Evolutionary conservation across 2,797 vertebrate species (phyloP).

Genomic region (Falco columbarius): DNA sequence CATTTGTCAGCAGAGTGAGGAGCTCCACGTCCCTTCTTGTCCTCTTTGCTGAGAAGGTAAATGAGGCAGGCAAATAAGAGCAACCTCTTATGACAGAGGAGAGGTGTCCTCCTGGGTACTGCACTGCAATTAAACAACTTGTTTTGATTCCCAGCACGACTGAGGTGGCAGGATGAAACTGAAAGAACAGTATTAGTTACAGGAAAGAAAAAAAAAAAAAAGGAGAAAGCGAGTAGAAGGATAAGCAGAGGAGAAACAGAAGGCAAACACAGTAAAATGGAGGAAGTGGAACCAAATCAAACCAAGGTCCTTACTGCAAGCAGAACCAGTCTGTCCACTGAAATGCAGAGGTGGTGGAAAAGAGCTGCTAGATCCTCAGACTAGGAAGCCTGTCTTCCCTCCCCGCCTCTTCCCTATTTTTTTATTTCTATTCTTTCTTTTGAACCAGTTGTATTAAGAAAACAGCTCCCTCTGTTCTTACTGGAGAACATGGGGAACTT

Average conservation of each 20-base stretch:
- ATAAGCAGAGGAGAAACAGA: neutral
- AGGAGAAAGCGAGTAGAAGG: neutral
- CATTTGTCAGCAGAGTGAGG: slow-evolving; percentile 14
- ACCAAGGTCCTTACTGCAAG: neutral
- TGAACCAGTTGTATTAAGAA: neutral
- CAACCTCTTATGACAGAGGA: neutral
- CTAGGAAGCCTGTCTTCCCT: neutral
- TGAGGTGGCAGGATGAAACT: neutral
- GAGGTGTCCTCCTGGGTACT: slow-evolving; percentile 1
- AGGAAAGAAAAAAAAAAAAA: neutral
- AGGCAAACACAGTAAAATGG: neutral
- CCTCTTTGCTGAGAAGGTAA: neutral
- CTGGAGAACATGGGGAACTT: neutral
- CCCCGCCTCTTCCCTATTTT: neutral
- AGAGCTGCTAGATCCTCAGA: neutral
- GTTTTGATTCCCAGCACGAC: slow-evolving; percentile 21
- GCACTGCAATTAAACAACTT: slow-evolving; percentile 31
- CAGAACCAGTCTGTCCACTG: neutral
- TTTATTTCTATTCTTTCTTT: neutral
- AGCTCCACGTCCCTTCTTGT: neutral
- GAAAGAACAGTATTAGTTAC: neutral
- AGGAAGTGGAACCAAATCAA: neutral
- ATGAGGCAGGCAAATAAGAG: neutral
- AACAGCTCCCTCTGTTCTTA: neutral
- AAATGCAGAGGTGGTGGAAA: neutral